Conservation (phyloP, 2,113 vertebrate genomes). For the Copsychus sechellarum region DNA sequence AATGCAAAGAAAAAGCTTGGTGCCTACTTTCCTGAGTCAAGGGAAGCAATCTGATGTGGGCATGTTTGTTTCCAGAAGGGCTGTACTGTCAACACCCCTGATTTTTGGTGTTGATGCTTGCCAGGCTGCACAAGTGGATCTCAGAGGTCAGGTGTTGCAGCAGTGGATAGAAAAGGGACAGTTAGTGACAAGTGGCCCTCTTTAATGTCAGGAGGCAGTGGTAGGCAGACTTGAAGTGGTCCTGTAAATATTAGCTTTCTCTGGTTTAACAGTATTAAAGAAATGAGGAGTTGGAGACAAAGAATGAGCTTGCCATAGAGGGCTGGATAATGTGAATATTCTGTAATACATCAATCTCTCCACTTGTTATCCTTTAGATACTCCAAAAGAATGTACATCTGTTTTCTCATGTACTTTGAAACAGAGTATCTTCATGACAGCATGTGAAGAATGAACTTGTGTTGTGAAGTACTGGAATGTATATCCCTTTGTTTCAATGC, state of each 20-base stretch:
- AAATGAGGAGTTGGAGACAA: not conserved
- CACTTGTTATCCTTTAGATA: not conserved
- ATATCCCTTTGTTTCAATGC: not conserved
- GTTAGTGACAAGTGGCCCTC: not conserved
- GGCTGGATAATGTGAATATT: not conserved
- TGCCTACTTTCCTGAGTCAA: not conserved
- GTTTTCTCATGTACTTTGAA: not conserved
- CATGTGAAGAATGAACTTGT: not conserved
- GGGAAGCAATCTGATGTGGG: not conserved
- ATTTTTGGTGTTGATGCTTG: not conserved
- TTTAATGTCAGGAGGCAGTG: not conserved
- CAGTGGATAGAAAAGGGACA: not conserved
- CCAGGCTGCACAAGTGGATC: not conserved
- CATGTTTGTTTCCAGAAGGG: rapidly evolving
- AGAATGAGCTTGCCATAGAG: not conserved
- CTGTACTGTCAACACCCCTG: rapidly evolving
- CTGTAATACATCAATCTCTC: not conserved
- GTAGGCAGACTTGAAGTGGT: not conserved
- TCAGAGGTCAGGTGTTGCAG: rapidly evolving
- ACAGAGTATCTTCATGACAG: not conserved
- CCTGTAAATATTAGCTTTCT: not conserved
- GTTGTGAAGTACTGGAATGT: not conserved
- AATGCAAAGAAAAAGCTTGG: not conserved
- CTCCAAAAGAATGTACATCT: not conserved
- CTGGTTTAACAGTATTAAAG: not conserved